Evolutionary conservation across 2,797 vertebrate genomes (phyloP), one percentile per base, ranked within the genome.

Genomic region (Xyrichtys novacula): DNA sequence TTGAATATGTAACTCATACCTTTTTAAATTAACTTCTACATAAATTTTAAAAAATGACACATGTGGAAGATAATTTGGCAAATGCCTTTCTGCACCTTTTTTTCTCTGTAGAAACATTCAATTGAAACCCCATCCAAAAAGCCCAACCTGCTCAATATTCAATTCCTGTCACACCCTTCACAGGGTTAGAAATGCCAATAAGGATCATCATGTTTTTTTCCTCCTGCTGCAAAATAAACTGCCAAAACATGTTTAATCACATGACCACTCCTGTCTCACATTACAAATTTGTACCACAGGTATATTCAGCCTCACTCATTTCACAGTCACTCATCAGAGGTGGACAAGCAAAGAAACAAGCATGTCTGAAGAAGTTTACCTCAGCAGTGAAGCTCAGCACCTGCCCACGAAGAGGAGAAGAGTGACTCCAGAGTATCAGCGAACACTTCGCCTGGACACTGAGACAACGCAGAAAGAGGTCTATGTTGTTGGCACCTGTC

Each of bases 401-500:
- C 6, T 40, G 2, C 4, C 3, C 0, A 55, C 23, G 7, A 74
- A 1, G 7, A 20, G 3, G 1, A n/a, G 3, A 0, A n/a, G 3
- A 0, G 3, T 6, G 0, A 4, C 1, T 0, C 6, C 16, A 8
- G 58, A 36, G 16, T 55, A 49, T 36, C 48, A 61, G 3, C 63
- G 89, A 4, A 90, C 85, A 16, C 74, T 69, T 40, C 86, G 85
- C 1, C 65, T 93, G 36, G 74, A 86, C 32, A 11, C 60, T 1
- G 5, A 29, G 3, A 22, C 7, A 0, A 0, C 46, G 0, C 39
- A 23, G 7, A 28, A 14, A 1, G 16, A 54, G 4, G 4, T 92
- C 1, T 40, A 74, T 42, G 78, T 91, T 1, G 3, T 80, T 1
- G 91, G 89, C 3, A 84, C 85, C 3, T 32, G 42, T 17, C 26